Evolutionary conservation across 2,113 vertebrate species (phyloP), one percentile per base, ranked within the genome.

Genomic region (Willisornis vidua): DNA sequence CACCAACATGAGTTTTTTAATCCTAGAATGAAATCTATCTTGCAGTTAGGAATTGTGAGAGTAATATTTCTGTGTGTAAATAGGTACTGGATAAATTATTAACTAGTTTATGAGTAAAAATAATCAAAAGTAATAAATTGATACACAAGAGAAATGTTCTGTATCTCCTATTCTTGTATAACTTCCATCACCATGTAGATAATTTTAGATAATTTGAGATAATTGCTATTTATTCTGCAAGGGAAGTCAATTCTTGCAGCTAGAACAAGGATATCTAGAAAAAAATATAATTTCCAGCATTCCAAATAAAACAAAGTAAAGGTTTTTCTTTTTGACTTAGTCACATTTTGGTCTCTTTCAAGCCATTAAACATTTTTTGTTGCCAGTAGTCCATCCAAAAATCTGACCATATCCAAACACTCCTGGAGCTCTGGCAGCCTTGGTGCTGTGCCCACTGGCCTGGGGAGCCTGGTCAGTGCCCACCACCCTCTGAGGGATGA

Each of bases 11-110:
- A 89, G 41, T 14, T 91, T 94, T 90, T 94, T 93, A 94, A 93
- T 86, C 46, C 46, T 48, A 67, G 37, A 96, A 90, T 94, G 96
- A 95, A 95, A 91, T 85, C 52, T 85, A 87, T 75, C 35, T 76
- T 84, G 55, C 65, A 87, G 26, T 78, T 81, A 48, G 13, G 35
- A 87, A 70, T 71, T 58, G 20, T 18, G 24, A 39, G 48, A 85
- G 68, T 75, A 73, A 12, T 18, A 79, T 86, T 96, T 85, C 80
- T 90, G 25, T 80, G 39, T 90, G 58, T 77, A 66, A 95, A 71
- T 77, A 90, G 22, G 28, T 63, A 68, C 52, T 77, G 62, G 94
- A 86, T 76, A 87, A 94, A 87, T 95, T 94, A 87, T 87, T 85
- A 92, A 39, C 43, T 68, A 70, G 35, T 89, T 96, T 48, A 84